Evolutionary conservation across 2,888 invertebrate genomes (phyloP).

Genomic region (Apoda limacodes): DNA sequence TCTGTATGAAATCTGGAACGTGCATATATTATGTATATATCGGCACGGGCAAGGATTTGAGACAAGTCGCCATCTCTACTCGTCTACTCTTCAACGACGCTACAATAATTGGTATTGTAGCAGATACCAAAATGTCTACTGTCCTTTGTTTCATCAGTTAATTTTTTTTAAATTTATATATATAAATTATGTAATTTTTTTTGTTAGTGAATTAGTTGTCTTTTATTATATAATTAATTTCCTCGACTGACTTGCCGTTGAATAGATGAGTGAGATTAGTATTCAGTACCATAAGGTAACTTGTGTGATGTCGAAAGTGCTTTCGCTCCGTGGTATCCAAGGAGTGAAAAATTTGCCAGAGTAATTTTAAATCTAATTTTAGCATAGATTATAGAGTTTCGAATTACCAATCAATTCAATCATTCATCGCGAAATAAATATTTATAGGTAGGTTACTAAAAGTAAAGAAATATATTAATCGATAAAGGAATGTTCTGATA

Average conservation of each 20-base stretch:
- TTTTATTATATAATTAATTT: constrained; percentile 31
- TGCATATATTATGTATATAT: too few relatives aligned
- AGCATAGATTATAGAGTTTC: constrained; percentile 52
- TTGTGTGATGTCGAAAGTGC: constrained; percentile 52
- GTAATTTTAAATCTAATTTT: constrained; percentile 54
- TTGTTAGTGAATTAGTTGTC: constrained; percentile 38
- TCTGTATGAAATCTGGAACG: too few relatives aligned
- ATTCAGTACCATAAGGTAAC: constrained; percentile 43
- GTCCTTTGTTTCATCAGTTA: too few relatives aligned
- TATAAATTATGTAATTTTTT: constrained; percentile 24
- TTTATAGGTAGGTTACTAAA: too few relatives aligned
- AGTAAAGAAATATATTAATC: too few relatives aligned
- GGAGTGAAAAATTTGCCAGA: constrained; percentile 51
- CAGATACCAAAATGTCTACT: too few relatives aligned
- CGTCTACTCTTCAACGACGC: too few relatives aligned
- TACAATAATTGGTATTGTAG: too few relatives aligned
- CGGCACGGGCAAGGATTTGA: too few relatives aligned
- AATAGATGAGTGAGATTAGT: constrained; percentile 57
- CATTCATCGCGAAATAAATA: constrained; percentile 68
- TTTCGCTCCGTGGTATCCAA: constrained; percentile 49
- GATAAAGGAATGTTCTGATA: too few relatives aligned
- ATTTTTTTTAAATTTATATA: too few relatives aligned
- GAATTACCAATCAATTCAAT: constrained; percentile 67
- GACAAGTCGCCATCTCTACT: too few relatives aligned
- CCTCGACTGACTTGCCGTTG: constrained; percentile 58